Evolutionary conservation across 2,113 vertebrate species (phyloP).

Genomic region (Ahaetulla prasina): DNA sequence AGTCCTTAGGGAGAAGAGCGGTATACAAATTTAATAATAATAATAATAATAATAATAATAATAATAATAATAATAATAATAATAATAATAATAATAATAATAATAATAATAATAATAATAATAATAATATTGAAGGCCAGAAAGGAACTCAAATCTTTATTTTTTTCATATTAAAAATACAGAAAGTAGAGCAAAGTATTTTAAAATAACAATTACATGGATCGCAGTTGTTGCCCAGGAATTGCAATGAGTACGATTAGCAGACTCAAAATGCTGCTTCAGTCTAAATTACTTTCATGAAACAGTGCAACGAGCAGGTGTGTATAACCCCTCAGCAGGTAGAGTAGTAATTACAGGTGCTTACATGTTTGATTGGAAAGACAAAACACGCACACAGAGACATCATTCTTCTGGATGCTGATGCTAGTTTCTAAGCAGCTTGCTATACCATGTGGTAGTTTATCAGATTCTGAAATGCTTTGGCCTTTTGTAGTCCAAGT

Average conservation of each 20-base stretch:
- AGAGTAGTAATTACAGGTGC: slow-evolving; percentile 30
- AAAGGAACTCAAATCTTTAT: slow-evolving; percentile 52
- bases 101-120: no score
- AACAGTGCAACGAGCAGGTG: slow-evolving; percentile 52
- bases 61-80: no score
- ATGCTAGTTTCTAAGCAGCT: not conserved
- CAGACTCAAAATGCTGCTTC: slow-evolving; percentile 50
- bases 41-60: no score
- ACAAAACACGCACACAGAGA: not conserved
- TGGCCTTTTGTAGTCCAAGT: not conserved
- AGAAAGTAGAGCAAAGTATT: slow-evolving; percentile 58
- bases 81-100: no score
- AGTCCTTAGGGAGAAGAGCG: no score
- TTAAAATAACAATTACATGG: slow-evolving; percentile 74
- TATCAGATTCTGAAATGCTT: not conserved
- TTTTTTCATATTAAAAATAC: slow-evolving; percentile 67
- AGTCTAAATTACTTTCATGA: slow-evolving; percentile 35
- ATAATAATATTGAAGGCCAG: no score
- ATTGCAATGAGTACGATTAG: slow-evolving; percentile 67
- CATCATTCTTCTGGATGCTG: not conserved
- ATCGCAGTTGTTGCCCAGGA: slow-evolving; percentile 58
- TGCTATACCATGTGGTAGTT: not conserved
- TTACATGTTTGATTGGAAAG: not conserved
- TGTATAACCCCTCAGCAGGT: slow-evolving; percentile 6
- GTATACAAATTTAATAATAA: no score